phyloP scores from a whole-genome alignment of 37 sponge, comb jelly and placozoan species.

The Aphrocallistes beatrix region DNA sequence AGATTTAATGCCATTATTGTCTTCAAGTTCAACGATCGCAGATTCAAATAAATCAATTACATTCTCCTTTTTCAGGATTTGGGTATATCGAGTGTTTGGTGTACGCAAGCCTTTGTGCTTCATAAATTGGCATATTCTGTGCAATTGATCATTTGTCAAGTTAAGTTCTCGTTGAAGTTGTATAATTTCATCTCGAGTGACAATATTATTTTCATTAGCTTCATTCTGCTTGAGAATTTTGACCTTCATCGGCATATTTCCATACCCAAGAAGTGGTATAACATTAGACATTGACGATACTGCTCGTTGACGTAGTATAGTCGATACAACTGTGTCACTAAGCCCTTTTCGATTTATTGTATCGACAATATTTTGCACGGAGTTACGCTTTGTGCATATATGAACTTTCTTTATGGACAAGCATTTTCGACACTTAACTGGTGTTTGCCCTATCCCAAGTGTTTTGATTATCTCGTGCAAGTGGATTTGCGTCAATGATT shows the following conservation, averaged over 20 bases:
- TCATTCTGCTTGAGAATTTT: not conserved
- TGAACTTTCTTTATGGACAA: not conserved
- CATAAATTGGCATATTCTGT: not conserved
- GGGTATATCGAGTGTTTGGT: not conserved
- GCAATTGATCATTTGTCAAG: not conserved
- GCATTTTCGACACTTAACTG: not conserved
- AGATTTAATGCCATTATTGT: not conserved
- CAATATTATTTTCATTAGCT: not conserved
- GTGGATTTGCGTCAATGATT: not conserved
- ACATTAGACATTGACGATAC: not conserved
- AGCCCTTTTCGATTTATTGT: not conserved
- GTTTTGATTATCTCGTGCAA: not conserved
- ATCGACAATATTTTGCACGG: not conserved
- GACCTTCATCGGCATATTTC: not conserved
- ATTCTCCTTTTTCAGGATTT: not conserved
- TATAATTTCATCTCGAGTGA: not conserved
- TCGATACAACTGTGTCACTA: not conserved
- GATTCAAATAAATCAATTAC: not conserved
- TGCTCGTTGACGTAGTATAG: not conserved
- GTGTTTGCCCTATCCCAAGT: not conserved
- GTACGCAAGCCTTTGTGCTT: not conserved
- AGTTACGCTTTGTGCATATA: not conserved
- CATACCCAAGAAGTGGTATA: not conserved
- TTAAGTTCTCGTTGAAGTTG: not conserved
- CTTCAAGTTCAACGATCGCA: not conserved